phyloP scores from a whole-genome alignment of 2,113 vertebrate genomes.

The Sporophila hypoxantha region DNA sequence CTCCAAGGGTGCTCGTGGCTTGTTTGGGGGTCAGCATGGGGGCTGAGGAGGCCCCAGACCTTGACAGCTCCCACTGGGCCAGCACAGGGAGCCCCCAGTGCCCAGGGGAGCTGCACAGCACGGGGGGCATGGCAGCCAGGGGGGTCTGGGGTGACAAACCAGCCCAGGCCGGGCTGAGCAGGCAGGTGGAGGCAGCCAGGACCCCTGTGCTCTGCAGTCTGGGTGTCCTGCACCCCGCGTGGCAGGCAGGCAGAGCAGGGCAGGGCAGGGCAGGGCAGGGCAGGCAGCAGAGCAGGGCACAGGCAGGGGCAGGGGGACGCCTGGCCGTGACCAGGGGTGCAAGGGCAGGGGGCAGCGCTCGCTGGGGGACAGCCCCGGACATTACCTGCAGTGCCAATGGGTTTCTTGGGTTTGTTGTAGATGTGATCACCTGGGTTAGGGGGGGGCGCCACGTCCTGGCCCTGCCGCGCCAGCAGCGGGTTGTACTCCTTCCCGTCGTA shows the following conservation, averaged over 20 bases:
- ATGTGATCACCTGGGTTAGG: slow-evolving; percentile 98
- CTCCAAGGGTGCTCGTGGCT: not conserved
- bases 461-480: slow-evolving; percentile 90
- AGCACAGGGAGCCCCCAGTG: not conserved
- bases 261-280: not conserved
- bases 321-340: not conserved
- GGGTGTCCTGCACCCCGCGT: not conserved
- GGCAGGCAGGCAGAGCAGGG: not conserved
- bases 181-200: not conserved
- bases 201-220: not conserved
- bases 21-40: rapidly evolving
- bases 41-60: not conserved
- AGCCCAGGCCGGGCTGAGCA: not conserved
- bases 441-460: slow-evolving; percentile 85
- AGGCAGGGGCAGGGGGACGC: not conserved
- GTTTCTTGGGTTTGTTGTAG: slow-evolving; percentile 96
- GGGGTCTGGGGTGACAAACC: not conserved
- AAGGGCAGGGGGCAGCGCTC: slow-evolving; percentile 30
- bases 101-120: rapidly evolving
- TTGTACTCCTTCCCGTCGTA: slow-evolving; percentile 98
- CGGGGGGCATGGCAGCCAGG: not conserved
- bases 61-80: not conserved
- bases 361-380: slow-evolving; percentile 42
- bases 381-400: slow-evolving; percentile 88
- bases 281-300: not conserved